These are phyloP conservation scores for Leptinotarsa rubiginosa DNA, from an alignment of 2,888 invertebrate genomes.

Conservation along the genomic window DNA sequence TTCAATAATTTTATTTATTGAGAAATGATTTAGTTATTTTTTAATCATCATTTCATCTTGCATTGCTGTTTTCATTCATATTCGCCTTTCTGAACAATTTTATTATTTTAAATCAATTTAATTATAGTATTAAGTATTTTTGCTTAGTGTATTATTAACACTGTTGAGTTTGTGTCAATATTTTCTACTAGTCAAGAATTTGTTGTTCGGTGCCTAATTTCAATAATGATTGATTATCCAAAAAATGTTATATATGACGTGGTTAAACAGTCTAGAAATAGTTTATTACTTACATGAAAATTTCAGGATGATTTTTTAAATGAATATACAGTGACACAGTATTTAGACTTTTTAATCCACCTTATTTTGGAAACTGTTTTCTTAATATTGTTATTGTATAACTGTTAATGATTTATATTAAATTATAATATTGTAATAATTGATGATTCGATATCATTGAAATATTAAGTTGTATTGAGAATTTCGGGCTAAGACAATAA, in stretches of 20 bases:
- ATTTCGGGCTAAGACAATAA: neutral
- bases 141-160: conserved; percentile 1
- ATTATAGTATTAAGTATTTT: conserved; percentile 16
- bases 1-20: too few species aligned
- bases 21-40: neutral
- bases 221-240: neutral
- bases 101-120: conserved; percentile 2
- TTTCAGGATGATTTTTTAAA: too few species aligned
- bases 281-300: neutral
- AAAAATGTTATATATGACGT: neutral
- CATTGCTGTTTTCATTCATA: neutral
- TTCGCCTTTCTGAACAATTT: neutral
- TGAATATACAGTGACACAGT: neutral
- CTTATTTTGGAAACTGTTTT: conserved; percentile 19
- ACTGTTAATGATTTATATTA: conserved; percentile 53
- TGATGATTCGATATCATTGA: conserved; percentile 15
- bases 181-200: conserved; percentile 8
- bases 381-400: conserved; percentile 50
- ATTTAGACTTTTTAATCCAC: neutral
- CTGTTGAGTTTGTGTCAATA: conserved; percentile 8
- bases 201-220: conserved; percentile 7
- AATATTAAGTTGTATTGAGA: conserved; percentile 1
- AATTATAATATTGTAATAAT: conserved; percentile 42
- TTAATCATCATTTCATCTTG: neutral
- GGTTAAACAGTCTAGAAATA: neutral